Evolutionary conservation across 2,113 vertebrate genomes (phyloP).

Genomic region (Mixornis gularis): DNA sequence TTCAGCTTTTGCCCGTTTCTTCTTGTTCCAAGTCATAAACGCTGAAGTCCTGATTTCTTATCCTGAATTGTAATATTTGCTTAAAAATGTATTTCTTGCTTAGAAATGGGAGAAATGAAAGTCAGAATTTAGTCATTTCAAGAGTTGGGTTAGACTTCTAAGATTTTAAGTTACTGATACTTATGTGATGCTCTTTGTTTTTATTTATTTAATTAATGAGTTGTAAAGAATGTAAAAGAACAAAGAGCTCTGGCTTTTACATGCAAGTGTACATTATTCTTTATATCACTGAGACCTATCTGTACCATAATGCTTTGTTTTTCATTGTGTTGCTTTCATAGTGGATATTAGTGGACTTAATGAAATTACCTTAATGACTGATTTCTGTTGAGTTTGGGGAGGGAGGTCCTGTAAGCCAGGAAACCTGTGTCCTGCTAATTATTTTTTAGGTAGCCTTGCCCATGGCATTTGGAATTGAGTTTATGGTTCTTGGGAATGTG

Average conservation of each 20-base stretch:
- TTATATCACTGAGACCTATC: background rate
- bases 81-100: background rate
- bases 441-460: background rate
- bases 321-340: background rate
- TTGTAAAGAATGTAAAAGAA: background rate
- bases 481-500: background rate
- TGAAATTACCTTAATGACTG: background rate
- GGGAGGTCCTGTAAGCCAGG: background rate
- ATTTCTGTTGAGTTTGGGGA: background rate
- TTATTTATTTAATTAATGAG: background rate
- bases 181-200: background rate
- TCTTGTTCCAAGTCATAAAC: background rate
- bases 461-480: background rate
- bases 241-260: background rate
- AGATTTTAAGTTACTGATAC: background rate
- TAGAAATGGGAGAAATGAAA: background rate
- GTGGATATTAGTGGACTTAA: background rate
- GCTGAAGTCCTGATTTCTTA: background rate
- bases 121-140: background rate
- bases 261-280: background rate
- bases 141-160: background rate
- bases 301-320: background rate
- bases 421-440: background rate
- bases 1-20: background rate
- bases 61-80: background rate